A percentile compares a stretch with the other conserved stretches of the same genome.
Evolutionary conservation across 2,888 invertebrate genomes (phyloP).

Genomic region (Cerastoderma edule): DNA sequence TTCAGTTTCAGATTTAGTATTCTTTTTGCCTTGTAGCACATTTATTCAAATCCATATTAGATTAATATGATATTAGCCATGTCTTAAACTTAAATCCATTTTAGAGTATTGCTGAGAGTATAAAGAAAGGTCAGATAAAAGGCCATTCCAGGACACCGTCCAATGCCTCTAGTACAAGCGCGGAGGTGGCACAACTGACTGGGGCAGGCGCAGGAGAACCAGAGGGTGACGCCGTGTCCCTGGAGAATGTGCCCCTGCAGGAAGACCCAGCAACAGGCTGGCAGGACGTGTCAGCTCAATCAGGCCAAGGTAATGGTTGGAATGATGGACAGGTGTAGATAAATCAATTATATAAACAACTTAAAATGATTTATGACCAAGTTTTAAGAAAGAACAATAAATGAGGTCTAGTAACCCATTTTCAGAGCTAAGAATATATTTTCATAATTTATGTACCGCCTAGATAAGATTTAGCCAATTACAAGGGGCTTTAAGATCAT

Average conservation of each 20-base stretch:
- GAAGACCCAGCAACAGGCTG: constrained; percentile 57
- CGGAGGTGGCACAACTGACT: constrained; percentile 87
- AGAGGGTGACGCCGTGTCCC: constrained; percentile 32
- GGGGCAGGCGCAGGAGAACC: constrained; percentile 40
- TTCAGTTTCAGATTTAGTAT: too few relatives aligned
- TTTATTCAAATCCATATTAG: background rate
- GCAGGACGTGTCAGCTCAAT: constrained; percentile 51
- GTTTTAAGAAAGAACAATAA: too few relatives aligned
- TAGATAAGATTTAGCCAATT: too few relatives aligned
- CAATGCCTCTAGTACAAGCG: constrained; percentile 87
- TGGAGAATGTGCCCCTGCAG: constrained; percentile 53
- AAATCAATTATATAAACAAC: too few relatives aligned
- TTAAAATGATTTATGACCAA: too few relatives aligned
- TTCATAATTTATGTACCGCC: too few relatives aligned
- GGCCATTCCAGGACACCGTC: constrained; percentile 87
- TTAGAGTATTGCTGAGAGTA: constrained; percentile 84
- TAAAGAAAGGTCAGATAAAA: constrained; percentile 76
- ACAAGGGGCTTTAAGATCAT: too few relatives aligned
- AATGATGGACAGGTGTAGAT: too few relatives aligned
- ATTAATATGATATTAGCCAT: background rate
- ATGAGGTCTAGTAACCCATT: too few relatives aligned
- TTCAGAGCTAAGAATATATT: too few relatives aligned
- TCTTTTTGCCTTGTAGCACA: background rate
- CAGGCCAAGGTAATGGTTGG: constrained; percentile 25
- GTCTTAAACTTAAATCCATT: background rate